Evolutionary conservation across 2,888 invertebrate genomes (phyloP).

Genomic region (Cancer borealis): DNA sequence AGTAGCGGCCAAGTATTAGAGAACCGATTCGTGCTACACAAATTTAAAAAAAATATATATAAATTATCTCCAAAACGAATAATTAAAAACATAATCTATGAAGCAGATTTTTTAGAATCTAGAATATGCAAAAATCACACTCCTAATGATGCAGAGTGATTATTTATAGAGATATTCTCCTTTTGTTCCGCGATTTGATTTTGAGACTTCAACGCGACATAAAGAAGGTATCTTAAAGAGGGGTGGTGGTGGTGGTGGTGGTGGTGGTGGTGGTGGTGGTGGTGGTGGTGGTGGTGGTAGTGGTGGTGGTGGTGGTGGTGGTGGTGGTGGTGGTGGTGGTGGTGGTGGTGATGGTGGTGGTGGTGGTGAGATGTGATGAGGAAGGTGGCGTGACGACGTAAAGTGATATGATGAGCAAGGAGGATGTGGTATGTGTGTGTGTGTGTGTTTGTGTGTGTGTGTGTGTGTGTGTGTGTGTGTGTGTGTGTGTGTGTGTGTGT

Average conservation of each 20-base stretch:
- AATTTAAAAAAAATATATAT: too few species aligned
- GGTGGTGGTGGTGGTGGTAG: conserved; percentile 11
- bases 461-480: conserved; percentile 15
- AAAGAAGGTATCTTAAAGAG: neutral
- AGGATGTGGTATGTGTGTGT: conserved; percentile 1
- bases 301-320: neutral
- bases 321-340: conserved; percentile 10
- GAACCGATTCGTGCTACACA: too few species aligned
- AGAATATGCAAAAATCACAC: too few species aligned
- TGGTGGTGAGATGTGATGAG: neutral
- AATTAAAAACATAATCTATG: too few species aligned
- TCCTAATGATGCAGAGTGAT: too few species aligned
- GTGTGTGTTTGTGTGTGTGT: conserved; percentile 28
- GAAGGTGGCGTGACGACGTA: conserved; percentile 2
- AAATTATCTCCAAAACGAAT: too few species aligned
- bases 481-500: conserved; percentile 15
- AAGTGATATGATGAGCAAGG: neutral
- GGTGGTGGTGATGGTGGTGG: neutral
- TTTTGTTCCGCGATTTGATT: neutral
- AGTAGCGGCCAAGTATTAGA: too few species aligned
- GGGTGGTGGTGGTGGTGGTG: neutral
- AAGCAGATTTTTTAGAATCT: too few species aligned
- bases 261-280: neutral
- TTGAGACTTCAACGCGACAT: neutral
- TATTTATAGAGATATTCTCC: too few species aligned